Evolutionary conservation across 2,113 vertebrate species (phyloP).

Genomic region (Micronycteris hirsuta): DNA sequence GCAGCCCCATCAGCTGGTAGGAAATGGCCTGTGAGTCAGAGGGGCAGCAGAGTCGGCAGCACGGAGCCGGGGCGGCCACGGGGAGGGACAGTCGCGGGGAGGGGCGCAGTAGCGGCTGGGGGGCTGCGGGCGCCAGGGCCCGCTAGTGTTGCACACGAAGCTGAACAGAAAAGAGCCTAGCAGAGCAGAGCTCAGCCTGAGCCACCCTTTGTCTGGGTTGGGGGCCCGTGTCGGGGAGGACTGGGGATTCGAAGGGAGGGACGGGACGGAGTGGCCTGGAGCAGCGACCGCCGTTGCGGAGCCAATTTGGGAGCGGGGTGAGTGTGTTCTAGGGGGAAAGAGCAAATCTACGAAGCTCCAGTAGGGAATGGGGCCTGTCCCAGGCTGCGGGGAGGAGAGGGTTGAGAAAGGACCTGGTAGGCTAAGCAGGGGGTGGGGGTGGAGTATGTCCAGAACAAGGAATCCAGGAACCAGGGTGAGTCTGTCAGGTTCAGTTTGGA

Average conservation of each 20-base stretch:
- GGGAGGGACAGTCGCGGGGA: conserved; percentile 62
- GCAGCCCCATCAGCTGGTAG: conserved; percentile 77
- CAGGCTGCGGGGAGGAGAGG: conserved; percentile 33
- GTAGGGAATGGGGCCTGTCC: conserved; percentile 57
- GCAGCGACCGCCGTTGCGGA: conserved; percentile 55
- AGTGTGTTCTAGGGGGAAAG: conserved; percentile 53
- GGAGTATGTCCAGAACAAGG: conserved; percentile 8
- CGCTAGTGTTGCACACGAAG: conserved; percentile 59
- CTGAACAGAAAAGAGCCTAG: conserved; percentile 49
- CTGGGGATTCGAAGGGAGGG: conserved; percentile 52
- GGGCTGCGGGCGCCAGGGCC: conserved; percentile 49
- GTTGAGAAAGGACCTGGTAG: conserved; percentile 32
- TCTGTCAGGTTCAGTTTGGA: conserved; percentile 4
- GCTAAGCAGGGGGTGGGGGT: not conserved
- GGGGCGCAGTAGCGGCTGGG: conserved; percentile 59
- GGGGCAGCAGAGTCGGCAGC: conserved; percentile 68
- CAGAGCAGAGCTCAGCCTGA: conserved; percentile 46
- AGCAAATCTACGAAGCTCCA: conserved; percentile 31
- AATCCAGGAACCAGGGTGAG: conserved; percentile 40
- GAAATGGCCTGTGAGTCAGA: conserved; percentile 77
- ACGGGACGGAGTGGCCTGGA: conserved; percentile 66
- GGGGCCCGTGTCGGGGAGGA: conserved; percentile 62
- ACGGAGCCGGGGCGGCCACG: conserved; percentile 61
- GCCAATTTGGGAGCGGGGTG: conserved; percentile 71
- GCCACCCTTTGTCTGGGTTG: conserved; percentile 74